Conservation (phyloP, 1,140 invertebrate species). For the Zaprionus lachaisei region DNA sequence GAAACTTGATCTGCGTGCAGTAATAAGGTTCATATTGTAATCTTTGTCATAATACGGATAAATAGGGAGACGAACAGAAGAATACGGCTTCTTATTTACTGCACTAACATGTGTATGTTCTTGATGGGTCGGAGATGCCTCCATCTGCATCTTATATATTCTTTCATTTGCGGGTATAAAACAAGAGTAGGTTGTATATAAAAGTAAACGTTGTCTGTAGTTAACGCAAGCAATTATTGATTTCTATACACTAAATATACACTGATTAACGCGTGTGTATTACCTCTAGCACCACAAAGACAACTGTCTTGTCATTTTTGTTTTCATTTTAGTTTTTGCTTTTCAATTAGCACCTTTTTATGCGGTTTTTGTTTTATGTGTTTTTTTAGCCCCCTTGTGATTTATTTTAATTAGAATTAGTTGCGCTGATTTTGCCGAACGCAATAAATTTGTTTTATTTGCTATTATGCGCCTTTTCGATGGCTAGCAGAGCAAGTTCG, state of each 20-base stretch:
- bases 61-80: no score
- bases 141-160: no score
- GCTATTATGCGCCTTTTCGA: conserved; percentile 15
- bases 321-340: conserved; percentile 42
- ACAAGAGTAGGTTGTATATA: no score
- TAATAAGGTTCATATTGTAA: no score
- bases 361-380: conserved; percentile 51
- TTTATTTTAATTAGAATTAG: conserved; percentile 71
- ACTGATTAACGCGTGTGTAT: conserved; percentile 1
- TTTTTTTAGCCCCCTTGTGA: conserved; percentile 39
- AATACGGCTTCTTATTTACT: no score
- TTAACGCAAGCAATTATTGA: background rate
- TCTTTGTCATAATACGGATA: no score
- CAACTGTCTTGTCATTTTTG: conserved; percentile 34
- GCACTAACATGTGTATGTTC: no score
- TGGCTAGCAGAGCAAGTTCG: conserved; percentile 58
- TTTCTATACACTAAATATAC: background rate
- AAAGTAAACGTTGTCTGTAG: background rate
- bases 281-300: conserved; percentile 22
- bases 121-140: no score
- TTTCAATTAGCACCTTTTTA: conserved; percentile 72
- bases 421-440: conserved; percentile 60
- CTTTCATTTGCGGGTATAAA: background rate
- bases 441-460: conserved; percentile 71
- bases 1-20: no score